Percentiles rank a stretch among this genome's conserved stretches.
phyloP scores from a whole-genome alignment of 2,888 invertebrate genomes.

The Gymnoscelis rufifasciata region DNA sequence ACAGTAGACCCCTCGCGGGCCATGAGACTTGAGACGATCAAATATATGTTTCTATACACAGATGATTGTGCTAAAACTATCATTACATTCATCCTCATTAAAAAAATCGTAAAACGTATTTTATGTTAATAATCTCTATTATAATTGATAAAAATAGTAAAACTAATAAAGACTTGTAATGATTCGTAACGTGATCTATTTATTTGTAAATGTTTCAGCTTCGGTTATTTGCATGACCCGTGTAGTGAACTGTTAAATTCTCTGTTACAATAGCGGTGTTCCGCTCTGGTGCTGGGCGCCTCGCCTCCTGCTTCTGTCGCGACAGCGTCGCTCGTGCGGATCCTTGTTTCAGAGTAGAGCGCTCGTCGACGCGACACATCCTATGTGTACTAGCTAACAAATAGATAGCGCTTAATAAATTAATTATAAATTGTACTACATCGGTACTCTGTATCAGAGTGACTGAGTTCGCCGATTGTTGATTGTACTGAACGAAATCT shows the following conservation, averaged over 20 bases:
- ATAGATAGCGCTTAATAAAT: slow-evolving; percentile 70
- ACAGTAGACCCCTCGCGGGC: slow-evolving; percentile 3
- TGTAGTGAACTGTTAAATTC: no score
- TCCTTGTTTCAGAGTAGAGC: no score
- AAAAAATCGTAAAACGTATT: slow-evolving; percentile 63
- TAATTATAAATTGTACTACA: slow-evolving; percentile 39
- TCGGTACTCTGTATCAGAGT: slow-evolving; percentile 74
- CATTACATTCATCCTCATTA: slow-evolving; percentile 40
- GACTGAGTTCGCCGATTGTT: slow-evolving; percentile 53
- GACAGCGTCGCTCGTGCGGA: no score
- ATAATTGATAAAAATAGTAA: slow-evolving; percentile 62
- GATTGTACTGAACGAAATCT: slow-evolving; percentile 60
- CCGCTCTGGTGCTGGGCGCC: slow-evolving; percentile 24
- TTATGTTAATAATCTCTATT: slow-evolving; percentile 30
- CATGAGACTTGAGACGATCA: slow-evolving; percentile 31
- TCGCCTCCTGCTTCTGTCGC: slow-evolving; percentile 16
- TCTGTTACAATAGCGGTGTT: neutral
- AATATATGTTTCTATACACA: slow-evolving; percentile 60
- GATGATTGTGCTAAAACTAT: slow-evolving; percentile 33
- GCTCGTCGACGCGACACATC: slow-evolving; percentile 14
- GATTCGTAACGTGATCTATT: slow-evolving; percentile 56
- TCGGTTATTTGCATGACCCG: no score
- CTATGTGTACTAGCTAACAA: slow-evolving; percentile 46
- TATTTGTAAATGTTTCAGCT: slow-evolving; percentile 37
- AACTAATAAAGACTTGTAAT: slow-evolving; percentile 62